A percentile compares a stretch with the other conserved stretches of the same genome.
Conservation (phyloP, 1,140 invertebrate genomes). For the Lepidostoma basale region DNA sequence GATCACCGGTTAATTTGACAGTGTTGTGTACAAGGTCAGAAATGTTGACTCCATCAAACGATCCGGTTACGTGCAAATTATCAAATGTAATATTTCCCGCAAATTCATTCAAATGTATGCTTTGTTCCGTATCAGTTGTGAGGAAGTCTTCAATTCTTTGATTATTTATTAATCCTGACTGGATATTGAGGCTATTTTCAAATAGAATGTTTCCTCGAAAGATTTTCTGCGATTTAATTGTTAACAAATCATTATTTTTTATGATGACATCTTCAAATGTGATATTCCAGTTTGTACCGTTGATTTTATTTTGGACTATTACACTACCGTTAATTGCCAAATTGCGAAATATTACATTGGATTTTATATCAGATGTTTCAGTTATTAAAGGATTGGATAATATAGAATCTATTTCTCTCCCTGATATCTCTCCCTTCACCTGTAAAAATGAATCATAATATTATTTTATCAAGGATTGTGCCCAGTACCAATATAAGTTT, state of each 20-base stretch:
- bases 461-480: no score
- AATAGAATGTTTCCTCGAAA: slow-evolving; percentile 50
- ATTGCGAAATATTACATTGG: slow-evolving; percentile 55
- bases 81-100: slow-evolving; percentile 55
- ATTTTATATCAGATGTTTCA: slow-evolving; percentile 51
- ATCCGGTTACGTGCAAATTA: slow-evolving; percentile 48
- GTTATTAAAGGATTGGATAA: slow-evolving; percentile 55
- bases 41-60: slow-evolving; percentile 50
- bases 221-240: slow-evolving; percentile 52
- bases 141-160: slow-evolving; percentile 53
- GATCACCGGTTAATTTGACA: slow-evolving; percentile 49
- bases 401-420: slow-evolving; percentile 52
- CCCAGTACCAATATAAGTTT: no score
- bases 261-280: slow-evolving; percentile 52
- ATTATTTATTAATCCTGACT: slow-evolving; percentile 51
- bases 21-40: slow-evolving; percentile 49
- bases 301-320: slow-evolving; percentile 50
- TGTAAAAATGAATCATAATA: no score
- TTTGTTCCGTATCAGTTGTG: slow-evolving; percentile 54
- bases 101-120: slow-evolving; percentile 49
- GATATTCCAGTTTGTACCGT: slow-evolving; percentile 47
- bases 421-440: slow-evolving; percentile 57
- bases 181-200: slow-evolving; percentile 48
- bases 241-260: slow-evolving; percentile 47
- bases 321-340: slow-evolving; percentile 56